Evolutionary conservation across 2,797 vertebrate species (phyloP).

Genomic region (Chiloscyllium punctatum): DNA sequence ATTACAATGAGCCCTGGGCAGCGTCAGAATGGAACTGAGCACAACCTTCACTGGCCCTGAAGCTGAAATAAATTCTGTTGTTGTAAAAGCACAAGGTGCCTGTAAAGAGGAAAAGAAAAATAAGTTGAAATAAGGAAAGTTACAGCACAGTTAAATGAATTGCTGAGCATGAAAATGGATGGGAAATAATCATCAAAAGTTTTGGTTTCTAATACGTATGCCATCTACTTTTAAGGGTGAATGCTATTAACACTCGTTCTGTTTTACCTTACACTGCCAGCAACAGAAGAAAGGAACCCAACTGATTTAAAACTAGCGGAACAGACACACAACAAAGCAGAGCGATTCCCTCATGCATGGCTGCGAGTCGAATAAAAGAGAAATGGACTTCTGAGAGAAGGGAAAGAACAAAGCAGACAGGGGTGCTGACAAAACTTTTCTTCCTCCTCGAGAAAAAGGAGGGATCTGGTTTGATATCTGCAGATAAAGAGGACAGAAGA

Average conservation of each 20-base stretch:
- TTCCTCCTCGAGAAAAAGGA: constrained; percentile 78
- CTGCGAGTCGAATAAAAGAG: constrained; percentile 95
- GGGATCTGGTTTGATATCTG: constrained; percentile 63
- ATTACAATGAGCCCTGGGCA: neutral
- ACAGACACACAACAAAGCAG: constrained; percentile 98
- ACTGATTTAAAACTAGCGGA: constrained; percentile 96
- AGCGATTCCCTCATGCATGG: constrained; percentile 98
- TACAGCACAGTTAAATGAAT: constrained; percentile 17
- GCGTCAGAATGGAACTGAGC: neutral
- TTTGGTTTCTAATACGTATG: constrained; percentile 60
- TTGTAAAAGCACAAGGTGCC: neutral
- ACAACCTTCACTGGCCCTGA: neutral
- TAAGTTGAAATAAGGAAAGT: constrained; percentile 60
- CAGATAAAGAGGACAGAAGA: constrained; percentile 45
- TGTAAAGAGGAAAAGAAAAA: constrained; percentile 51
- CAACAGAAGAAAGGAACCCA: constrained; percentile 97
- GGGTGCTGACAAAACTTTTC: constrained; percentile 93
- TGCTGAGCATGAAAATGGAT: constrained; percentile 3
- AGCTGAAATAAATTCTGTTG: neutral
- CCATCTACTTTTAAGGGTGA: constrained; percentile 74
- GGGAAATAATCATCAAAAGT: constrained; percentile 21
- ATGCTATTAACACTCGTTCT: constrained; percentile 80
- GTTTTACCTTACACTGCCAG: constrained; percentile 95
- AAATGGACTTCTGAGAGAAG: constrained; percentile 90
- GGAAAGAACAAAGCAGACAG: constrained; percentile 92